A percentile compares a stretch with the other conserved stretches of the same genome.
Evolutionary conservation across 2,113 vertebrate species (phyloP).

Genomic region (Anas platyrhynchos): DNA sequence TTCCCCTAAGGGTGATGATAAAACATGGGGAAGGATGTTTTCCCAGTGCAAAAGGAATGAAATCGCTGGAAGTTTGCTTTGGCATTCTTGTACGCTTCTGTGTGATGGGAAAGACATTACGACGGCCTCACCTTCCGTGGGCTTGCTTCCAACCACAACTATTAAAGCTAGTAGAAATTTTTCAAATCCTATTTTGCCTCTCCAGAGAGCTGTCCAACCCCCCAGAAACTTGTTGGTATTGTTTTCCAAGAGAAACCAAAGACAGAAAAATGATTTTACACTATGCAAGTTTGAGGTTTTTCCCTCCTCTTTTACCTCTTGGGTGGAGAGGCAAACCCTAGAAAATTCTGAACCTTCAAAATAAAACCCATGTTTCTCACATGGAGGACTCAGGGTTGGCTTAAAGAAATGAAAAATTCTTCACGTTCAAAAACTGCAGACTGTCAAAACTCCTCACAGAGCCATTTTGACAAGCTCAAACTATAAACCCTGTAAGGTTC

Average conservation of each 20-base stretch:
- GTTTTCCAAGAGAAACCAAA: neutral
- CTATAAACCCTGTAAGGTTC: slow-evolving; percentile 8
- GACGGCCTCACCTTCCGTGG: neutral
- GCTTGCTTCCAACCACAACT: neutral
- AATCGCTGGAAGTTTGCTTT: neutral
- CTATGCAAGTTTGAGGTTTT: neutral
- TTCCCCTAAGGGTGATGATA: neutral
- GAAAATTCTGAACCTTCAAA: neutral
- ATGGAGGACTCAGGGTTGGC: neutral
- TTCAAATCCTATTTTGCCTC: neutral
- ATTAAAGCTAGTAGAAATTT: neutral
- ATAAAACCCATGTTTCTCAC: neutral
- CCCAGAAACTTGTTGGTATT: neutral
- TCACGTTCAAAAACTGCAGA: neutral
- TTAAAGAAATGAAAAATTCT: neutral
- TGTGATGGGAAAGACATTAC: neutral
- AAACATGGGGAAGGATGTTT: accelerated
- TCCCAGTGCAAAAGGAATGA: neutral
- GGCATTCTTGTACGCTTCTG: accelerated
- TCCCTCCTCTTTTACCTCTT: neutral
- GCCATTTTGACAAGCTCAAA: slow-evolving; percentile 43
- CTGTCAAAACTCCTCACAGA: slow-evolving; percentile 25
- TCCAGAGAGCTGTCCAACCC: neutral
- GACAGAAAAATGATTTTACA: neutral
- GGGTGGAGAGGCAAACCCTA: neutral